These are phyloP conservation scores for Ips nitidus DNA, from an alignment of 1,140 invertebrate species.

Conservation along the genomic window DNA sequence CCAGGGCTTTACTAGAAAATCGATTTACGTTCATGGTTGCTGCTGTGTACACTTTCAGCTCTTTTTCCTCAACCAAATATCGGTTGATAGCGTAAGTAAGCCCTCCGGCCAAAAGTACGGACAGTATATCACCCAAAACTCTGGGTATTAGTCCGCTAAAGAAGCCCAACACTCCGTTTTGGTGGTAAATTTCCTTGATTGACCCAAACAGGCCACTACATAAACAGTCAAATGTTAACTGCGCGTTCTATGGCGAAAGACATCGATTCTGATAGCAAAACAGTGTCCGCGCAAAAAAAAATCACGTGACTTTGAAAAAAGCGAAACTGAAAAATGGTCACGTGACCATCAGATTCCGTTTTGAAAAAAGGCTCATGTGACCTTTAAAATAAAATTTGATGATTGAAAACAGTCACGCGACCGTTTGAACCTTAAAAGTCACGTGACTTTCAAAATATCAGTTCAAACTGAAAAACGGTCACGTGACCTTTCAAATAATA, in stretches of 20 bases:
- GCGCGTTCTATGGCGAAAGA: not conserved
- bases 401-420: too few relatives aligned
- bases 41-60: slow-evolving; percentile 64
- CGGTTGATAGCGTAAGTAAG: slow-evolving; percentile 77
- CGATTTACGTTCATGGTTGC: slow-evolving; percentile 59
- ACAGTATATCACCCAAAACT: slow-evolving; percentile 74
- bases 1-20: not conserved
- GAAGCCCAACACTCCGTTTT: slow-evolving; percentile 82
- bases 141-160: slow-evolving; percentile 82
- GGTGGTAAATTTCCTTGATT: slow-evolving; percentile 74
- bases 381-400: too few relatives aligned
- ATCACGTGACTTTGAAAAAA: not conserved
- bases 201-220: slow-evolving; percentile 70
- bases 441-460: too few relatives aligned
- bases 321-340: too few relatives aligned
- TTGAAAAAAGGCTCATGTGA: too few relatives aligned
- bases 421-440: too few relatives aligned
- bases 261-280: not conserved
- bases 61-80: slow-evolving; percentile 75
- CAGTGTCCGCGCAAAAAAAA: not conserved
- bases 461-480: too few relatives aligned
- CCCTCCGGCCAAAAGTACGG: slow-evolving; percentile 69
- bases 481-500: too few relatives aligned
- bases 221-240: slow-evolving; percentile 29
- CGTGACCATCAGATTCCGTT: too few relatives aligned